A percentile compares a stretch with the other conserved stretches of the same genome.
These are phyloP conservation scores for Prostheceraeus crozeri DNA, from an alignment of 2,888 invertebrate genomes.

Conservation along the genomic window DNA sequence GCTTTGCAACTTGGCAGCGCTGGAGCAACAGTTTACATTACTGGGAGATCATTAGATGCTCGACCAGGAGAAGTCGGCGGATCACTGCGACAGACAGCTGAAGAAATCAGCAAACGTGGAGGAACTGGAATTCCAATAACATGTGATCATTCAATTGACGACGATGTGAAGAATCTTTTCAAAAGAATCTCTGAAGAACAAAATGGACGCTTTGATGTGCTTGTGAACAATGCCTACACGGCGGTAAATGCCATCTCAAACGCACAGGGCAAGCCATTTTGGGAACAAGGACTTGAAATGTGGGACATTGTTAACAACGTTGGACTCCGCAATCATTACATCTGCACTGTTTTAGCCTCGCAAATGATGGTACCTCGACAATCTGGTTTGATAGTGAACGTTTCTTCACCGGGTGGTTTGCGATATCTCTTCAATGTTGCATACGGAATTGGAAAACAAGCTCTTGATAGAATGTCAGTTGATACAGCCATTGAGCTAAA, in stretches of 20 bases:
- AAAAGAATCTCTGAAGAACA: constrained; percentile 51
- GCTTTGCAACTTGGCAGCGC: constrained; percentile 57
- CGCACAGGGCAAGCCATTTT: constrained; percentile 52
- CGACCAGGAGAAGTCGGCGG: constrained; percentile 37
- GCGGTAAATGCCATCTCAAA: constrained; percentile 48
- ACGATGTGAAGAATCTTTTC: constrained; percentile 54
- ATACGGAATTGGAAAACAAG: constrained; percentile 58
- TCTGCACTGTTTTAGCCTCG: constrained; percentile 56
- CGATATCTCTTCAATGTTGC: constrained; percentile 47
- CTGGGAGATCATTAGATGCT: constrained; percentile 44
- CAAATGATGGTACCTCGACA: constrained; percentile 54
- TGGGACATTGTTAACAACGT: constrained; percentile 58
- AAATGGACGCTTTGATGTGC: constrained; percentile 55
- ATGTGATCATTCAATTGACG: constrained; percentile 55
- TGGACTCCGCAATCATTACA: constrained; percentile 58
- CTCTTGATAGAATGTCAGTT: constrained; percentile 58
- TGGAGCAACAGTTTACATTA: constrained; percentile 58
- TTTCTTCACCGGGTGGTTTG: constrained; percentile 57
- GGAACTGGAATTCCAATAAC: constrained; percentile 51
- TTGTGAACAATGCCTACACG: constrained; percentile 58
- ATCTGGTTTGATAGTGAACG: constrained; percentile 57
- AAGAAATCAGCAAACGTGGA: constrained; percentile 42
- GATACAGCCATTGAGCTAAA: constrained; percentile 57
- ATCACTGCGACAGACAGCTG: constrained; percentile 44
- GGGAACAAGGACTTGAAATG: constrained; percentile 51